phyloP scores from a whole-genome alignment of 1,140 invertebrate species.

The Leptestheria dahalacensis region DNA sequence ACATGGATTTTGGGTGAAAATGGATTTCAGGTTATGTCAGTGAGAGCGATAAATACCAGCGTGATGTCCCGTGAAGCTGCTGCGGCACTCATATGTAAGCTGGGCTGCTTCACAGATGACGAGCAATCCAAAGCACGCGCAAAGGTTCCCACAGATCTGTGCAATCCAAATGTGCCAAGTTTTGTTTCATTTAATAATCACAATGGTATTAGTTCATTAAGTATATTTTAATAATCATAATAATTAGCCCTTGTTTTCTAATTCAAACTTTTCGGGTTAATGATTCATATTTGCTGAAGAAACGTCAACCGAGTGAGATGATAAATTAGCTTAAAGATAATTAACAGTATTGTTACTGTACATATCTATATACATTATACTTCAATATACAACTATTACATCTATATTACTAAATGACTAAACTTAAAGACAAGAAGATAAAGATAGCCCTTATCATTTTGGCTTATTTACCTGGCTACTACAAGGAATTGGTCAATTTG shows the following conservation, averaged over 20 bases:
- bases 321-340: no score
- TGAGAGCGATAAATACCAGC: slow-evolving; percentile 45
- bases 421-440: no score
- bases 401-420: no score
- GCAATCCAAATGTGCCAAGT: neutral
- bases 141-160: slow-evolving; percentile 93
- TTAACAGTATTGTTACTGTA: no score
- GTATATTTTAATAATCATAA: no score
- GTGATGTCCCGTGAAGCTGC: slow-evolving; percentile 97
- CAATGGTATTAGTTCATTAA: no score
- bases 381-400: no score
- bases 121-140: slow-evolving; percentile 95
- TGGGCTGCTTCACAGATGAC: slow-evolving; percentile 93
- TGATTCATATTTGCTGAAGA: no score
- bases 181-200: neutral
- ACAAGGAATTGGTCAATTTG: slow-evolving; percentile 99
- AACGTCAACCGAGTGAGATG: no score
- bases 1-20: neutral
- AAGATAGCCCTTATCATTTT: neutral
- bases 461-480: slow-evolving; percentile 50
- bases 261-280: no score
- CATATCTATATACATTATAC: no score
- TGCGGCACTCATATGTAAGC: slow-evolving; percentile 95
- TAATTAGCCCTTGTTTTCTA: no score
- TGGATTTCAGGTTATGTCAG: slow-evolving; percentile 10